These are phyloP conservation scores for Arvicanthis niloticus DNA, from an alignment of 2,113 vertebrate species.

Conservation along the genomic window DNA sequence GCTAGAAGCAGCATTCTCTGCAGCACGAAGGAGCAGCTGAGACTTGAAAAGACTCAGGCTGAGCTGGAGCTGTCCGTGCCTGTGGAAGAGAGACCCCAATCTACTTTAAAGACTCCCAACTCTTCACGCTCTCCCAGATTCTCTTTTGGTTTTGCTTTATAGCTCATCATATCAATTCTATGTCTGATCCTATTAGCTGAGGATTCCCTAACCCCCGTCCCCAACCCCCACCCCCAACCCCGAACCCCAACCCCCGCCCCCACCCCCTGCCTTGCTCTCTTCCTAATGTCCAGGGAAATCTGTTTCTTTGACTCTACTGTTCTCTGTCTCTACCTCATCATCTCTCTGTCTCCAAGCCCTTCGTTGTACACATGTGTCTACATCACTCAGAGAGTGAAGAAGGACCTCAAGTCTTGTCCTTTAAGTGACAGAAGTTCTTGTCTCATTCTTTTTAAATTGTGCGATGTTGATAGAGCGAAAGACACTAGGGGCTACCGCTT, in stretches of 20 bases:
- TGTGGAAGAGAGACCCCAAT: background rate
- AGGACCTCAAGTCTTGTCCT: background rate
- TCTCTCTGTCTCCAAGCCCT: background rate
- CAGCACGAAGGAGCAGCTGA: background rate
- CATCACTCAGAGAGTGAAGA: background rate
- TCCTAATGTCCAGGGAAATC: background rate
- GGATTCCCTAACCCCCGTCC: too few relatives aligned
- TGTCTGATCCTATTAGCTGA: background rate
- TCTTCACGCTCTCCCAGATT: background rate
- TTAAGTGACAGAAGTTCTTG: background rate
- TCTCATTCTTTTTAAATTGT: background rate
- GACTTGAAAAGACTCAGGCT: background rate
- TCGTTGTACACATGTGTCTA: background rate
- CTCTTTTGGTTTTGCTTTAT: background rate
- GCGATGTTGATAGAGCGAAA: background rate
- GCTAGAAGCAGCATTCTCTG: background rate
- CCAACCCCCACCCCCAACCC: accelerated
- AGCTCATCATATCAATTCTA: background rate
- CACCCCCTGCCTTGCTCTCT: accelerated
- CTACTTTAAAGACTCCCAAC: background rate
- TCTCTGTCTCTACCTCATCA: background rate
- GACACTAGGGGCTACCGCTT: background rate
- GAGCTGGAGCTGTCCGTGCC: background rate
- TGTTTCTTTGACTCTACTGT: background rate
- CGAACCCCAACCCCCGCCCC: too few relatives aligned